Evolutionary conservation across 1,140 invertebrate genomes (phyloP), one percentile per base, ranked within the genome.

Genomic region (Ceratoteleas bidentatus): DNA sequence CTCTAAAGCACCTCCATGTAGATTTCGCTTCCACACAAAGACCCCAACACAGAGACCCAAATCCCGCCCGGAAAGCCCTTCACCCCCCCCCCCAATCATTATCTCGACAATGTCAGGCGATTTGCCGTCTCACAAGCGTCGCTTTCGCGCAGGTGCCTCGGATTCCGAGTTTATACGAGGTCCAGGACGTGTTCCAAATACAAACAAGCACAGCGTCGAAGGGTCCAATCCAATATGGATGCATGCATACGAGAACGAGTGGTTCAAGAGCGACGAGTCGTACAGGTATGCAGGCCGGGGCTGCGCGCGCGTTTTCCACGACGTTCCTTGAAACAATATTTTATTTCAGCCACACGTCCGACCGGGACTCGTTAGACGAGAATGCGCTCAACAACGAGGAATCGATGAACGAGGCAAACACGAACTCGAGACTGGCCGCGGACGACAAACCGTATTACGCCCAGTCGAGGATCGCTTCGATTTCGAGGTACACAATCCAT

Each of bases 141-240:
- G 16, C 56, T 66, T 74, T 78, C 47, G 49, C 38, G 14, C 57
- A 88, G 94, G 94, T 56, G 90, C 92, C 15, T 92, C 93, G 58
- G 95, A 96, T 84, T 96, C 95, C 0, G 95, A 96, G 86, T 94
- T 96, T 56, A 94, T 95, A 14, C 91, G 94, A 68, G 94, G 93
- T 83, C 93, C 94, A 11, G 94, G 94, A 36, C 92, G 95, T 80
- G 96, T 98, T 4, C 97, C 97, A 1, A 98, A 98, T 86, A 98
- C 97, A 2, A 98, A 98, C 89, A 97, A 97, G 87, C 97, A 98
- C 88, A 97, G 96, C 84, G 94, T 96, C 5, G 97, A 98, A 90
- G 97, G 97, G 36, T 97, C 96, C 7, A 98, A 98, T 92, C 97
- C 97, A 0, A 98, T 98, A 83, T 98, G 97, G 97, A 94, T 98